Base-by-base conservation (phyloP, 2,888 invertebrate species). In the Nudaria mundana region DNA sequence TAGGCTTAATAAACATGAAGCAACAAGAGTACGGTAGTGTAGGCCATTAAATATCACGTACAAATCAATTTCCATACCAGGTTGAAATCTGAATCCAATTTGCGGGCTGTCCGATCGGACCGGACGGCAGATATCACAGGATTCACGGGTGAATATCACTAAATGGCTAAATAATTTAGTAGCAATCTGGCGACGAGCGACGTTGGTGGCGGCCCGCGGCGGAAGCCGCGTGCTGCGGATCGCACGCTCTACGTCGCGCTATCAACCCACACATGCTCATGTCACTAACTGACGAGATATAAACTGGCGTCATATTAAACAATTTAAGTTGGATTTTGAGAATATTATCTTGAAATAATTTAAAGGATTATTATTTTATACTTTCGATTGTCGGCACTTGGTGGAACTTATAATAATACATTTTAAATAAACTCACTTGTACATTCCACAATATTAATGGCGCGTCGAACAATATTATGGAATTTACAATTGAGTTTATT, bases 101-200 rank as follows among this genome's bases (percentile, higher is more conserved):
- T 88, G 83, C 79, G 72, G 81, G 77, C 81, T 85, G 87, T 87
- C 87, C 82, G 85, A 80, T 80, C 70, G 77, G 63, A 70, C 71
- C 70, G 73, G 70, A 63, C 77, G 80, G 70, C 73, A 74, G 82
- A 78, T 84, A 85, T 83, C 83, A 26, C 34, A 18, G 34, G 18
- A 26, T 34, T 34, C 34, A 72, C 73, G 66, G 72, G 70, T 68
- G 83, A 86, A 85, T 87, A 87, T 88, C 85, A 73, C 84, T 88
- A 87, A 88, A 83, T 81, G 81, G 80, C 82, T 86, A 84, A 88
- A 88, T 87, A 81, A 88, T 87, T 88, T 85, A 87, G 84, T 79
- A 77, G 81, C 82, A 81, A 81, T 81, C 82, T 78, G 76, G 56
- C 65, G 62, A 66, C 62, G 55, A 47, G 62, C 64, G 61, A 51